phyloP scores from a whole-genome alignment of 2,888 invertebrate genomes.

The Catocala nupta region DNA sequence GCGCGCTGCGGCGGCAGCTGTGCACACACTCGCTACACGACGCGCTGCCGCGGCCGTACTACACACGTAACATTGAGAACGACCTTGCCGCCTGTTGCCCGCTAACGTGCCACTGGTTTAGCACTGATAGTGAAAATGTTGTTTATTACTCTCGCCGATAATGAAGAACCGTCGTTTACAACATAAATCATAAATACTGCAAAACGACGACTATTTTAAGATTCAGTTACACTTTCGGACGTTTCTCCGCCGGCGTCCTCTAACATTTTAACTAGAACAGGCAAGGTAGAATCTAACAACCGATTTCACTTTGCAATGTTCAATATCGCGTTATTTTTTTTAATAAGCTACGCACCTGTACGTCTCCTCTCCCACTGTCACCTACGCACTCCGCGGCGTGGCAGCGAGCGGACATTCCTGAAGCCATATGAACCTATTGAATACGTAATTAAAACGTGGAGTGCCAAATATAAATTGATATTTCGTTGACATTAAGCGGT shows the following conservation, averaged over 20 bases:
- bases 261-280: constrained; percentile 14
- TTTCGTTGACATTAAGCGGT: constrained; percentile 2
- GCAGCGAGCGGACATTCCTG: constrained; percentile 18
- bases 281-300: constrained; percentile 28
- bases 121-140: constrained; percentile 57
- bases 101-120: constrained; percentile 54
- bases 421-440: constrained; percentile 9
- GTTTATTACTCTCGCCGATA: constrained; percentile 33
- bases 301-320: constrained; percentile 43
- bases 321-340: constrained; percentile 33
- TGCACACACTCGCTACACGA: constrained; percentile 56
- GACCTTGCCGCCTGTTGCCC: constrained; percentile 79
- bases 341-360: constrained; percentile 34
- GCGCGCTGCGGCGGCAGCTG: constrained; percentile 57
- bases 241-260: neutral
- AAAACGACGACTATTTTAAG: constrained; percentile 1
- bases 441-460: constrained; percentile 13
- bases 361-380: constrained; percentile 32
- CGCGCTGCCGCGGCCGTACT: constrained; percentile 26
- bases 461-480: neutral
- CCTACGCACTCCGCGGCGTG: constrained; percentile 35
- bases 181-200: constrained; percentile 10
- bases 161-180: constrained; percentile 13
- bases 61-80: constrained; percentile 74
- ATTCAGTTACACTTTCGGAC: neutral